phyloP scores from a whole-genome alignment of 1,140 invertebrate genomes.

The Eubasilissa regina region DNA sequence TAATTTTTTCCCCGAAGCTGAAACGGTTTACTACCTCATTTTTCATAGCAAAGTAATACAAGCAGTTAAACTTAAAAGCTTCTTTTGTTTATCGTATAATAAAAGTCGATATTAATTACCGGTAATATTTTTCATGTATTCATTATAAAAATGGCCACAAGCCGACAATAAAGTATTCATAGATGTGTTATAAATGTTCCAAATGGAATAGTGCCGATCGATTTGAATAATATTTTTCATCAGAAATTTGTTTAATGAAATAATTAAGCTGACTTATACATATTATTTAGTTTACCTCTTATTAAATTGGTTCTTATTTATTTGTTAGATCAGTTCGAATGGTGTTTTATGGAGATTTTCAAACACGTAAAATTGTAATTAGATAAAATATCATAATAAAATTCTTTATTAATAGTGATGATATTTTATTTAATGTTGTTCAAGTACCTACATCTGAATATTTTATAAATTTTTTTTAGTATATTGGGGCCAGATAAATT shows the following conservation, averaged over 20 bases:
- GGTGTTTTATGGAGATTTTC: neutral
- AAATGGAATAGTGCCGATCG: no score
- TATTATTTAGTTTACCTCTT: no score
- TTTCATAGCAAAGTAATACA: no score
- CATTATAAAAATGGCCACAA: neutral
- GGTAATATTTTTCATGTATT: neutral
- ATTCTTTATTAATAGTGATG: no score
- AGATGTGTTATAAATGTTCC: constrained; percentile 1
- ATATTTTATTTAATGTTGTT: no score
- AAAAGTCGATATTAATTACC: neutral
- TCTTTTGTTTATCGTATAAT: neutral
- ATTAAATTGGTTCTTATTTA: constrained; percentile 7
- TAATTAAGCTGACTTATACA: neutral
- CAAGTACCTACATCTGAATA: no score
- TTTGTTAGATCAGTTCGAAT: neutral
- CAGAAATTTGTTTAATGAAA: constrained; percentile 1
- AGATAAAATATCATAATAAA: no score
- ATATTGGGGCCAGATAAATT: no score
- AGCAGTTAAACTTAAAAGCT: neutral
- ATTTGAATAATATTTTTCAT: neutral
- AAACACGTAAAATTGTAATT: neutral
- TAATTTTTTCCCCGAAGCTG: no score
- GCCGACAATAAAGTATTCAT: neutral
- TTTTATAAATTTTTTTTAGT: no score
- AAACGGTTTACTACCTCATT: no score